A percentile compares a stretch with the other conserved stretches of the same genome.
Evolutionary conservation across 2,113 vertebrate genomes (phyloP).

Genomic region (Sprattus sprattus): DNA sequence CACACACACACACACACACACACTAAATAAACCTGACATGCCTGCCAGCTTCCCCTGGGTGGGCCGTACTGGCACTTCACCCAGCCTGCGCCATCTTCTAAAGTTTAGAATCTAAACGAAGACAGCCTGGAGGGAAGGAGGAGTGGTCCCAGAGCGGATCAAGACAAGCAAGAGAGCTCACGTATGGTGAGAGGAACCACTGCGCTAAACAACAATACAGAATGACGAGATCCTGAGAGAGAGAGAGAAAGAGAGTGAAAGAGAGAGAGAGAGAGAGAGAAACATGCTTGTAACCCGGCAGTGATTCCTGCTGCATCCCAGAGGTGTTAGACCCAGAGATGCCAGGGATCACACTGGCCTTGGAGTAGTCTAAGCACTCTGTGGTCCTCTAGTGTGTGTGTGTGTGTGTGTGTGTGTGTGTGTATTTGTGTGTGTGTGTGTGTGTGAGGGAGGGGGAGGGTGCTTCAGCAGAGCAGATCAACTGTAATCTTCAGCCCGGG

Average conservation of each 20-base stretch:
- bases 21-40: background rate
- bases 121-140: background rate
- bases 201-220: background rate
- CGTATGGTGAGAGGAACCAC: background rate
- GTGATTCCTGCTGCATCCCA: background rate
- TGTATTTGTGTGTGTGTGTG: conserved; percentile 9
- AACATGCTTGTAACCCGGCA: background rate
- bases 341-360: background rate
- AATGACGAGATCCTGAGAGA: background rate
- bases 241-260: background rate
- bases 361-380: too few relatives aligned
- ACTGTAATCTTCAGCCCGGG: background rate
- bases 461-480: conserved; percentile 4
- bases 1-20: background rate
- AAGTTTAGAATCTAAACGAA: background rate
- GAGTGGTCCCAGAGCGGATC: background rate
- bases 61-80: background rate
- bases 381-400: background rate
- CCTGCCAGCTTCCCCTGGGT: background rate
- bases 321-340: background rate
- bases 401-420: background rate
- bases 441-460: background rate
- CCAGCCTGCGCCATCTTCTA: background rate
- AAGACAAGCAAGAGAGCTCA: background rate
- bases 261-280: background rate